These are phyloP conservation scores for Caranx melampygus DNA, from an alignment of 2,113 vertebrate species.

Conservation along the genomic window DNA sequence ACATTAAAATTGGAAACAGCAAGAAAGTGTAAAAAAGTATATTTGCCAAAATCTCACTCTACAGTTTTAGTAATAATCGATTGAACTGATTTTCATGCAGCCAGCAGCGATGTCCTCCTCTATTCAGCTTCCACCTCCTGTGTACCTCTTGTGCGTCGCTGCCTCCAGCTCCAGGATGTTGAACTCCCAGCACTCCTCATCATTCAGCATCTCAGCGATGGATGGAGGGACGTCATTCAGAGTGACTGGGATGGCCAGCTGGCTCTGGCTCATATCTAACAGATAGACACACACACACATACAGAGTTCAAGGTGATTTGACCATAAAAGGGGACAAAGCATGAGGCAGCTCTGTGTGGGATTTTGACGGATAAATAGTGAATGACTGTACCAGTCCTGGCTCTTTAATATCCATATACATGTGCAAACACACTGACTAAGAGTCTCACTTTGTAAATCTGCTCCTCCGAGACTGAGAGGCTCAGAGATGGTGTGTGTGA, in stretches of 20 bases:
- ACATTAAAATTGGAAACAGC: neutral
- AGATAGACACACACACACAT: conserved; percentile 56
- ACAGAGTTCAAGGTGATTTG: conserved; percentile 3
- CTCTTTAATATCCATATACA: conserved; percentile 14
- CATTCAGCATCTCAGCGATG: conserved; percentile 89
- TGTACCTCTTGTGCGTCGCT: conserved; percentile 93
- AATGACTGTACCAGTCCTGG: neutral
- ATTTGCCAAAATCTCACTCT: no score
- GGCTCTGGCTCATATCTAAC: conserved; percentile 89
- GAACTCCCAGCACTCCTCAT: conserved; percentile 96
- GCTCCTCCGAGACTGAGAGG: neutral
- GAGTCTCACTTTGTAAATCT: conserved; percentile 4
- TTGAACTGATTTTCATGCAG: neutral
- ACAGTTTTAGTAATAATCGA: neutral
- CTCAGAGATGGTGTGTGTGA: neutral
- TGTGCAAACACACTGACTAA: conserved; percentile 11
- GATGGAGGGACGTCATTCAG: conserved; percentile 89
- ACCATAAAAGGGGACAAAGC: conserved; percentile 38
- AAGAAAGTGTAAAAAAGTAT: no score
- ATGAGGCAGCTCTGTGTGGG: neutral
- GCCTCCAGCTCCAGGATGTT: conserved; percentile 96
- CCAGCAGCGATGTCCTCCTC: no score
- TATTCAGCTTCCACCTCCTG: neutral
- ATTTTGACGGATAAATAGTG: conserved; percentile 10
- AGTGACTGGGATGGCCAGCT: conserved; percentile 88